These are phyloP conservation scores for Sarcophaga bullata DNA, from an alignment of 1,140 invertebrate genomes.

Conservation along the genomic window DNA sequence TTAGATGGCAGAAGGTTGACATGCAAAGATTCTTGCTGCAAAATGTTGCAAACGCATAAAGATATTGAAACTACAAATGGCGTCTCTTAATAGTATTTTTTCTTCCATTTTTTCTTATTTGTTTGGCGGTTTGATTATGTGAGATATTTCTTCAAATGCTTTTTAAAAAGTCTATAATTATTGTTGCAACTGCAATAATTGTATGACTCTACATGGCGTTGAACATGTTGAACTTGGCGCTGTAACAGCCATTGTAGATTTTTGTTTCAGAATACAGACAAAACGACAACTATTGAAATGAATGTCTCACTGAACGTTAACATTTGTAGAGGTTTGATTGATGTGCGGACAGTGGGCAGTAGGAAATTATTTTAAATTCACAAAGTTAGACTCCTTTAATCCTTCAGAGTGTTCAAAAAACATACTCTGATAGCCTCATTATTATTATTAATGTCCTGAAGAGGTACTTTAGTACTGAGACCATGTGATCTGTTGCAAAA, in stretches of 20 bases:
- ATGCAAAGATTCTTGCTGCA: constrained; percentile 29
- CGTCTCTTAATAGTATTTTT: not conserved
- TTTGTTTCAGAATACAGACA: not conserved
- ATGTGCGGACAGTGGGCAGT: not conserved
- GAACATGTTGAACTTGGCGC: constrained; percentile 9
- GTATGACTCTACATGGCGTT: not conserved
- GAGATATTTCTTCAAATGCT: constrained; percentile 11
- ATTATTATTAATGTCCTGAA: too few species aligned
- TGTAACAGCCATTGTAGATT: not conserved
- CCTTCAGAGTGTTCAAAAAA: too few species aligned
- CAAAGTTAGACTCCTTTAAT: too few species aligned
- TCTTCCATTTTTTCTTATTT: constrained; percentile 35
- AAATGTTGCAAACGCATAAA: too few species aligned
- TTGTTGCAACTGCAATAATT: not conserved
- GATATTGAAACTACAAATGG: not conserved
- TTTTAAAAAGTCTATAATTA: constrained; percentile 32
- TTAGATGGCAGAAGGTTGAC: constrained; percentile 25
- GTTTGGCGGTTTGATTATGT: constrained; percentile 14
- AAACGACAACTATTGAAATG: constrained; percentile 10
- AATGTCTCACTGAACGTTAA: not conserved
- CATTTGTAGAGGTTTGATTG: not conserved
- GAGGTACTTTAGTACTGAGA: too few species aligned
- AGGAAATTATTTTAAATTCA: not conserved
- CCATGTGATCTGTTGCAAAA: too few species aligned
- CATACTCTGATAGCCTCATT: too few species aligned